These are phyloP conservation scores for Lepilemur ruficaudatus DNA, from an alignment of 2,797 vertebrate genomes.

Conservation along the genomic window DNA sequence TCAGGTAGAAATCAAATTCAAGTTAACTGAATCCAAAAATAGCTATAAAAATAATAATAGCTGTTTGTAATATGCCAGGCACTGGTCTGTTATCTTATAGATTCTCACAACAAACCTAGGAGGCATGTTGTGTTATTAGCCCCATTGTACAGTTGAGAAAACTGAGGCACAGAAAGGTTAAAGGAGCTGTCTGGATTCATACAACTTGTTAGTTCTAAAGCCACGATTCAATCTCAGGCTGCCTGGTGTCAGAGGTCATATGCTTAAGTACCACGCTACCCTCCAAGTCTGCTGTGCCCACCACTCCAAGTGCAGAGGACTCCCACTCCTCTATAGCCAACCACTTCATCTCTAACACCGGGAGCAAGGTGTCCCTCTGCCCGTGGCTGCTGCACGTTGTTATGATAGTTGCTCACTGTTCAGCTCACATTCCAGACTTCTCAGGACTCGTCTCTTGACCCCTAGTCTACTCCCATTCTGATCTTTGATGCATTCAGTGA, in stretches of 20 bases:
- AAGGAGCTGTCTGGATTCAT: not conserved
- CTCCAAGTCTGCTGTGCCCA: not conserved
- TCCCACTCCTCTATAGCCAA: not conserved
- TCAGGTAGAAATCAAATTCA: not conserved
- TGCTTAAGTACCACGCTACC: not conserved
- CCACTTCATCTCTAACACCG: not conserved
- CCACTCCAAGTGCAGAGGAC: not conserved
- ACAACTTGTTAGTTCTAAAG: not conserved
- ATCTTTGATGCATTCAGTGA: not conserved
- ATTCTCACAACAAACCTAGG: not conserved
- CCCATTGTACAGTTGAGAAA: not conserved
- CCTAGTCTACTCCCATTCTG: too few species aligned
- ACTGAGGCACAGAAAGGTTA: not conserved
- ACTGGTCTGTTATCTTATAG: not conserved
- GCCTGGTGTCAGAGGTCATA: rapidly evolving
- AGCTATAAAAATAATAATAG: not conserved
- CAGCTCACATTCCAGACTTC: not conserved
- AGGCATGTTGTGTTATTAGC: not conserved
- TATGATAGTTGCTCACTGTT: not conserved
- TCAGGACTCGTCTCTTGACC: not conserved
- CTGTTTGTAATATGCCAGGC: not conserved
- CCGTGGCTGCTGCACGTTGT: not conserved
- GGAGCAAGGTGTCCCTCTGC: not conserved
- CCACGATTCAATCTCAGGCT: not conserved
- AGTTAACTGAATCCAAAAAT: not conserved